Conservation (phyloP, 2,888 invertebrate genomes). For the Aethes cnicana region DNA sequence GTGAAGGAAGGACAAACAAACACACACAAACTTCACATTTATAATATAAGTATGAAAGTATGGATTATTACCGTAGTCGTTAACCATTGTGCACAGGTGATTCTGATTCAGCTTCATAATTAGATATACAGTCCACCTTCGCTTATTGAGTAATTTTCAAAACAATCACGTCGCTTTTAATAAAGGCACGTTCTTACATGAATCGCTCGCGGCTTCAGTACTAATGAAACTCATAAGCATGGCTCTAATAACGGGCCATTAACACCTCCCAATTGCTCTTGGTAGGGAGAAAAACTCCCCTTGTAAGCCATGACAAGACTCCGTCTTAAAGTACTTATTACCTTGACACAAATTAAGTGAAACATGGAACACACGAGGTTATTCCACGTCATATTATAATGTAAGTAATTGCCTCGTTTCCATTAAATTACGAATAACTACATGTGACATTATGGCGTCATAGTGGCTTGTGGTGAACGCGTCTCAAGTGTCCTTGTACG, state of each 20-base stretch:
- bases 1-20: too few species aligned
- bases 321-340: slow-evolving; percentile 63
- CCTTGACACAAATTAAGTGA: slow-evolving; percentile 65
- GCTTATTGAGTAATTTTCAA: slow-evolving; percentile 65
- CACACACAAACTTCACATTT: too few species aligned
- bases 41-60: too few species aligned
- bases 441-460: neutral
- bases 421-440: slow-evolving; percentile 4
- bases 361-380: slow-evolving; percentile 42
- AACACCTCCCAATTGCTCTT: slow-evolving; percentile 70
- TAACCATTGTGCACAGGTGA: too few species aligned
- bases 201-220: slow-evolving; percentile 70
- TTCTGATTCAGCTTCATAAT: too few species aligned
- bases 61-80: too few species aligned
- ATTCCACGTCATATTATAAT: slow-evolving; percentile 16
- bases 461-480: neutral
- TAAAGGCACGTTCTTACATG: slow-evolving; percentile 75
- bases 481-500: neutral
- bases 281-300: slow-evolving; percentile 65
- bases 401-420: slow-evolving; percentile 8
- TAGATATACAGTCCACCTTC: slow-evolving; percentile 34
- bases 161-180: slow-evolving; percentile 73
- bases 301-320: slow-evolving; percentile 43
- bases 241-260: slow-evolving; percentile 70
- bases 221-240: slow-evolving; percentile 78